Evolutionary conservation across 2,113 vertebrate genomes (phyloP).

Genomic region (Neoarius graeffei): DNA sequence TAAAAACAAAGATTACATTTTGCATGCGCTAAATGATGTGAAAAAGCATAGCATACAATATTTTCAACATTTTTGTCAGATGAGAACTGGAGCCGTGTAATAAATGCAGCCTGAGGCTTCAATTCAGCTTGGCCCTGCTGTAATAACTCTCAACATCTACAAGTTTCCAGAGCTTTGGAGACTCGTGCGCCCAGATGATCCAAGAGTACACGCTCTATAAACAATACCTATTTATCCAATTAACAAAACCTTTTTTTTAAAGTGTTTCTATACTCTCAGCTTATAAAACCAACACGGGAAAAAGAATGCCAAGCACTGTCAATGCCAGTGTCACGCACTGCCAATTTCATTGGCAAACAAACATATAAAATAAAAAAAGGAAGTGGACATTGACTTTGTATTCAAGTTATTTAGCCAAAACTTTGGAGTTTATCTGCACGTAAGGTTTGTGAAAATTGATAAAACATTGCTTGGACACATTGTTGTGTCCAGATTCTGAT

Average conservation of each 20-base stretch:
- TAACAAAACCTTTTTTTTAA: not conserved
- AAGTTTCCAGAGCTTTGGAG: not conserved
- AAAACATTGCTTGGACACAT: not conserved
- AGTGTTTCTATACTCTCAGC: not conserved
- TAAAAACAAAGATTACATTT: not conserved
- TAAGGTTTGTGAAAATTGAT: not conserved
- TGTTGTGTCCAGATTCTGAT: not conserved
- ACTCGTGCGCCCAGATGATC: not conserved
- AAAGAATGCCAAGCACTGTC: not conserved
- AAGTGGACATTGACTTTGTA: not conserved
- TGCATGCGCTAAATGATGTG: not conserved
- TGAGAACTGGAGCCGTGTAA: not conserved
- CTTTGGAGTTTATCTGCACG: not conserved
- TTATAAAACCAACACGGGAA: not conserved
- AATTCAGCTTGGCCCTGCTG: not conserved
- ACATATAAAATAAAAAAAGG: not conserved
- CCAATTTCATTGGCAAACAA: not conserved
- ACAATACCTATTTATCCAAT: not conserved
- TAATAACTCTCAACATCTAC: not conserved
- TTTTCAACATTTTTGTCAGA: not conserved
- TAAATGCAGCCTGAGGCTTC: not conserved
- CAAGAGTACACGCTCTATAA: not conserved
- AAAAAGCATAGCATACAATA: not conserved
- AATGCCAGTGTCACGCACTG: not conserved
- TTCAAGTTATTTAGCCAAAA: not conserved